phyloP scores from a whole-genome alignment of 2,888 invertebrate species.

The Tenthredo livida region DNA sequence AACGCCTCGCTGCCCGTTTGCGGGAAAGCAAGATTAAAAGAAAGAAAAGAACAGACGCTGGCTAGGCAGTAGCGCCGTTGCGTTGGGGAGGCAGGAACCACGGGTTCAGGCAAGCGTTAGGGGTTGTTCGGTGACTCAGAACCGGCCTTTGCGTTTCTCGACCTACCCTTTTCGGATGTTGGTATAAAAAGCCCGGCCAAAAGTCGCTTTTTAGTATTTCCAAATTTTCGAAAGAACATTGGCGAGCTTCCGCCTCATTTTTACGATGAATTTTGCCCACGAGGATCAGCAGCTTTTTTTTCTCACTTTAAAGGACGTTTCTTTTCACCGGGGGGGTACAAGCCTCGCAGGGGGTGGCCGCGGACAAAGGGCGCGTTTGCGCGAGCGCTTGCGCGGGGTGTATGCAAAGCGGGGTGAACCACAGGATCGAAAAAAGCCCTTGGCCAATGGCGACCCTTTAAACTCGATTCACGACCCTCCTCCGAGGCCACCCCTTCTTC shows the following conservation, averaged over 20 bases:
- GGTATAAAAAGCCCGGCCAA: neutral
- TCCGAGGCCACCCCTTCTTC: constrained; percentile 57
- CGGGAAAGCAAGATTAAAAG: constrained; percentile 77
- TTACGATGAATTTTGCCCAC: neutral
- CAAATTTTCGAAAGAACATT: neutral
- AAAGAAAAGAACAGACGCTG: constrained; percentile 70
- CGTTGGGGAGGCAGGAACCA: constrained; percentile 1
- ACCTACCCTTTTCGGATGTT: neutral
- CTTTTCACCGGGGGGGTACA: neutral
- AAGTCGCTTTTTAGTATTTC: neutral
- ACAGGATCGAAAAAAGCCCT: constrained; percentile 45
- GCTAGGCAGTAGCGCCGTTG: neutral
- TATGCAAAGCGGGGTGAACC: constrained; percentile 68
- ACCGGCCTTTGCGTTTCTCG: constrained; percentile 2
- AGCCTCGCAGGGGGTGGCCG: neutral
- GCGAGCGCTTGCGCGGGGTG: constrained; percentile 65
- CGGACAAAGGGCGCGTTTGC: constrained; percentile 41
- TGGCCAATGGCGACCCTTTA: constrained; percentile 69
- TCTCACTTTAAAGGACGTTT: neutral
- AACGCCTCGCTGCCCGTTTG: constrained; percentile 77
- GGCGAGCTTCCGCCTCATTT: too few relatives aligned
- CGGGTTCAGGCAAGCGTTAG: neutral
- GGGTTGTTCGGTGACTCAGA: constrained; percentile 44
- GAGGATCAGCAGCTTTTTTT: neutral
- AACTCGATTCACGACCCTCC: constrained; percentile 61